Base-by-base conservation (phyloP, 2,888 invertebrate genomes). In the Encarsia formosa region DNA sequence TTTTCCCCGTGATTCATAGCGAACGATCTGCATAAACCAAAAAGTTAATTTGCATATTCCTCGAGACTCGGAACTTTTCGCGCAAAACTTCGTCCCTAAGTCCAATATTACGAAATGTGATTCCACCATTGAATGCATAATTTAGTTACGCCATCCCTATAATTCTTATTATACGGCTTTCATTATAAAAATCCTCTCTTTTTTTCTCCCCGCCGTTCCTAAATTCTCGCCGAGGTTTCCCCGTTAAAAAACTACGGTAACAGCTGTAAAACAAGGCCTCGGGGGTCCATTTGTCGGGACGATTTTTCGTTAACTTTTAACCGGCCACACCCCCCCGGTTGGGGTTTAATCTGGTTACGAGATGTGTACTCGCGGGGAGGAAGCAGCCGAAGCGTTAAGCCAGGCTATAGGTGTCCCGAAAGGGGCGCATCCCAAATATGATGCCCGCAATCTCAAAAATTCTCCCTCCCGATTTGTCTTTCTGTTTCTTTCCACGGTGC, bases 281-380 rank as follows among this genome's bases (percentile, higher is more conserved):
- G n/a, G n/a, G n/a, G n/a, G n/a, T n/a, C n/a, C n/a, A n/a, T n/a
- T n/a, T n/a, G n/a, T n/a, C n/a, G n/a, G n/a, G n/a, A n/a, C n/a
- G n/a, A n/a, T n/a, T n/a, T n/a, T n/a, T n/a, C n/a, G n/a, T n/a
- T n/a, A n/a, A n/a, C n/a, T 66, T 64, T 68, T 71, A 69, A 72
- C 68, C 65, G 65, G 63, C 63, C 65, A 63, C 64, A 66, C n/a
- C n/a, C n/a, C n/a, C n/a, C n/a, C n/a, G n/a, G n/a, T n/a, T n/a
- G n/a, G n/a, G n/a, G n/a, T 66, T 71, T 71, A 70, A 72, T 70
- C 65, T 67, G 59, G 67, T 72, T 71, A 70, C 59, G 63, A 61
- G 55, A 8, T 3, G 8, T 5, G 63, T 64, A 65, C 65, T 54
- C 57, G 57, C 50, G 29, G 29, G 34, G 32, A 38, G 31, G 52